A percentile compares a stretch with the other conserved stretches of the same genome.
phyloP scores from a whole-genome alignment of 2,113 vertebrate species.

The Heliornis fulica region DNA sequence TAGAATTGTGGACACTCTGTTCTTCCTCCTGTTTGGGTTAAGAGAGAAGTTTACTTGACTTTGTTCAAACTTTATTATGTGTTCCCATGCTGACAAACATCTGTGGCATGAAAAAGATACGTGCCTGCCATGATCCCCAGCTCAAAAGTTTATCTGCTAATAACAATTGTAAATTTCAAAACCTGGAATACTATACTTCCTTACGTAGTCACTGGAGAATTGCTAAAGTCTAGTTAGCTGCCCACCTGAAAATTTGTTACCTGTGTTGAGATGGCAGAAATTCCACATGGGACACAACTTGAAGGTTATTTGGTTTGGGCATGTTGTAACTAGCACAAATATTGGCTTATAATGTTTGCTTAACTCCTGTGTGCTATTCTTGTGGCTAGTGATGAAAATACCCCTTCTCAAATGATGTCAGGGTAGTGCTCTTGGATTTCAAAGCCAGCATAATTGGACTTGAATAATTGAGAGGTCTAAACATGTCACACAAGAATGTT shows the following conservation, averaged over 20 bases:
- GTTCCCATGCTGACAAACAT: not conserved
- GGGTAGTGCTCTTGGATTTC: not conserved
- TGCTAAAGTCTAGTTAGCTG: not conserved
- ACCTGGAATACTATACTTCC: not conserved
- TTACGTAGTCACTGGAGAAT: not conserved
- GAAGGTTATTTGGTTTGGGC: not conserved
- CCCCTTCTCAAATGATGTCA: not conserved
- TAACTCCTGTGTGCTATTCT: not conserved
- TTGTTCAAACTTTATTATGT: not conserved
- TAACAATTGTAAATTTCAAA: not conserved
- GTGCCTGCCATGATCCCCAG: accelerated
- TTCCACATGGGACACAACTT: not conserved
- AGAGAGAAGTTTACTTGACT: not conserved
- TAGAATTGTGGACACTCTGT: not conserved
- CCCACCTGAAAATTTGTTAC: not conserved
- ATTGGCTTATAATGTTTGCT: not conserved
- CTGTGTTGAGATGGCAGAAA: not conserved
- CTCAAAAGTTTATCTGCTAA: not conserved
- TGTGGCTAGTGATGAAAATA: not conserved
- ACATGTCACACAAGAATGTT: not conserved
- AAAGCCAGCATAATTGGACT: not conserved
- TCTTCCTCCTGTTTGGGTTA: not conserved
- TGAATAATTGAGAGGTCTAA: not conserved
- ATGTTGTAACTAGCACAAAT: not conserved
- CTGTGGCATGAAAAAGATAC: not conserved